A percentile compares a stretch with the other conserved stretches of the same genome.
Evolutionary conservation across 2,888 invertebrate species (phyloP).

Genomic region (Octonoba sinensis): DNA sequence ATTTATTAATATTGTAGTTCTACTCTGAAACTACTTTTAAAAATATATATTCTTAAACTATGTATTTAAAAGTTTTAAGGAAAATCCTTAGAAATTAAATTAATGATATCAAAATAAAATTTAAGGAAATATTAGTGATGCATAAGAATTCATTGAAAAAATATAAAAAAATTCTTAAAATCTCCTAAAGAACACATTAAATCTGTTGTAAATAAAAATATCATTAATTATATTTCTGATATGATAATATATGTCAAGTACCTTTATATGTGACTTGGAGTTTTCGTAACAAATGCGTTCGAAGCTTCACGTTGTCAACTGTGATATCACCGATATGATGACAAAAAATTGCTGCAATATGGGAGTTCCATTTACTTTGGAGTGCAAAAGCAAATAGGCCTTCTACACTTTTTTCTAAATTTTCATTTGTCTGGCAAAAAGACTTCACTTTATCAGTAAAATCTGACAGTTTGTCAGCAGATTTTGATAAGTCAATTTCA

Average conservation of each 20-base stretch:
- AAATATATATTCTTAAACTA: no score
- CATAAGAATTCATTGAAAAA: no score
- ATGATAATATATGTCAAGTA: background rate
- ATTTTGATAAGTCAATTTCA: slow-evolving; percentile 12
- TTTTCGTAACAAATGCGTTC: slow-evolving; percentile 28
- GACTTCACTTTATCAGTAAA: slow-evolving; percentile 1
- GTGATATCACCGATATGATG: slow-evolving; percentile 22
- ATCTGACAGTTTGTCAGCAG: slow-evolving; percentile 1
- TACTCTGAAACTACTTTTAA: no score
- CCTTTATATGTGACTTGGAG: slow-evolving; percentile 40
- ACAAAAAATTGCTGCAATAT: slow-evolving; percentile 26
- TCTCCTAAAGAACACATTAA: no score
- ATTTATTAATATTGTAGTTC: no score
- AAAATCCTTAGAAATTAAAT: no score
- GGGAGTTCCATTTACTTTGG: slow-evolving; percentile 54
- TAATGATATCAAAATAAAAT: no score
- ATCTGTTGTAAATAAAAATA: background rate
- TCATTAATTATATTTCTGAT: background rate
- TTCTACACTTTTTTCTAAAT: slow-evolving; percentile 23
- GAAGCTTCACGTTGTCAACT: slow-evolving; percentile 25
- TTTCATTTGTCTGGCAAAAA: slow-evolving; percentile 13
- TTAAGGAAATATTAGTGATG: no score
- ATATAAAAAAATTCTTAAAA: no score
- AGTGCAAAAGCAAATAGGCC: slow-evolving; percentile 23
- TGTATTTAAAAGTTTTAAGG: no score